phyloP scores from a whole-genome alignment of 2,888 invertebrate genomes.

The Erebia aethiops region DNA sequence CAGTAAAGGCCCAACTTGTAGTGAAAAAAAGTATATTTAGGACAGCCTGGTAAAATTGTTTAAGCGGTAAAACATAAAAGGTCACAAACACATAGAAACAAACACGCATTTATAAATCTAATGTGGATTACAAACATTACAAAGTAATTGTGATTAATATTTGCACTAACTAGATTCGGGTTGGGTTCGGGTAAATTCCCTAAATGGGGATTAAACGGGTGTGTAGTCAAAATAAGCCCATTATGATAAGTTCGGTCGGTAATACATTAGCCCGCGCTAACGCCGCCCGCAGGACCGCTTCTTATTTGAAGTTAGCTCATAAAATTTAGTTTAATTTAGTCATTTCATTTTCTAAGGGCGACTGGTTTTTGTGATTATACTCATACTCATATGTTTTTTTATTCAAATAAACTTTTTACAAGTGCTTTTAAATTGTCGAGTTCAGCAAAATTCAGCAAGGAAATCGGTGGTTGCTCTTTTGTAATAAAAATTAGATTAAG shows the following conservation, averaged over 20 bases:
- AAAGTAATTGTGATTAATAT: neutral
- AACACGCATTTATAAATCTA: neutral
- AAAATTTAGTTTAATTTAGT: constrained; percentile 13
- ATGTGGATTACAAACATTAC: neutral
- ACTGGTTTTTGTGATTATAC: too few relatives aligned
- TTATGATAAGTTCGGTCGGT: constrained; percentile 20
- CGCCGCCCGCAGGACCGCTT: constrained; percentile 25
- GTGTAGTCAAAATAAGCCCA: constrained; percentile 1
- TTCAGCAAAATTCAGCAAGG: too few relatives aligned
- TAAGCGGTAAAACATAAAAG: too few relatives aligned
- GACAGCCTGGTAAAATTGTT: too few relatives aligned
- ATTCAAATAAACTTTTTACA: too few relatives aligned
- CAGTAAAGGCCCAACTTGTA: too few relatives aligned
- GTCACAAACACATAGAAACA: neutral
- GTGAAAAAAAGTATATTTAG: too few relatives aligned
- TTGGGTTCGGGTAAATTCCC: constrained; percentile 4
- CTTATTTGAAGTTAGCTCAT: constrained; percentile 16
- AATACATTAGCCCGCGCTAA: constrained; percentile 31
- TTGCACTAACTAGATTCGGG: neutral
- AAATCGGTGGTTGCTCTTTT: too few relatives aligned
- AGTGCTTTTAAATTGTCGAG: too few relatives aligned
- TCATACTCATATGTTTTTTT: too few relatives aligned
- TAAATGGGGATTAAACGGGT: neutral
- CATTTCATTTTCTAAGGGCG: neutral
- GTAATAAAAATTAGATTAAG: too few relatives aligned